Conservation (phyloP, 1,140 invertebrate species). For the Drosophila ogumai region DNA sequence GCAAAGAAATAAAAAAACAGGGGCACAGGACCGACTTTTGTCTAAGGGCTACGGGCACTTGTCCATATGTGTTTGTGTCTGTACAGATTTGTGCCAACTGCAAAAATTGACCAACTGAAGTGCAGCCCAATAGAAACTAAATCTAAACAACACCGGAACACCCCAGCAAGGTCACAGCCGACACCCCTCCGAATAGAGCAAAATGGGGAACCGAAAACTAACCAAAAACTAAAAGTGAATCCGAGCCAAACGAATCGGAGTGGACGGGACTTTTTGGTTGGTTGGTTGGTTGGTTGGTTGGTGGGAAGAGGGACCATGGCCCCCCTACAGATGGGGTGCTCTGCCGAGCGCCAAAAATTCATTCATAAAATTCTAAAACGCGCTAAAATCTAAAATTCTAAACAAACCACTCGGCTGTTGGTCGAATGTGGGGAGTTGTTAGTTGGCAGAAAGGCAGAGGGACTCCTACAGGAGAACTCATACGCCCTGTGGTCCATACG, state of each 20-base stretch:
- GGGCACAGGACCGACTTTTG: conserved; percentile 31
- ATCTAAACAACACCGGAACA: conserved; percentile 69
- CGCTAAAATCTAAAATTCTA: conserved; percentile 84
- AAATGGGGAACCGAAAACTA: conserved; percentile 76
- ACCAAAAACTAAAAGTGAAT: conserved; percentile 81
- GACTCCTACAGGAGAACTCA: conserved; percentile 24
- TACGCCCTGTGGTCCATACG: conserved; percentile 13
- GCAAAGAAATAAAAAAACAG: conserved; percentile 18
- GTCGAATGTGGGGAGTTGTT: conserved; percentile 25
- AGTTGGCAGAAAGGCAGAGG: conserved; percentile 8
- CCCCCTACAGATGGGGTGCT: conserved; percentile 5
- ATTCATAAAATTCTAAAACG: conserved; percentile 84
- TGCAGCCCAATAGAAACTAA: conserved; percentile 60
- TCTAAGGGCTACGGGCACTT: conserved; percentile 22
- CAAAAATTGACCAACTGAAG: conserved; percentile 66
- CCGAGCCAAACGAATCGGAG: conserved; percentile 38
- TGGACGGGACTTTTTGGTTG: conserved; percentile 9
- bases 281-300: neutral
- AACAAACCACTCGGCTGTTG: conserved; percentile 61
- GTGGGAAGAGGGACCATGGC: neutral
- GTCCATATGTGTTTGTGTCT: conserved; percentile 12
- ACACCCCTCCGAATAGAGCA: conserved; percentile 36
- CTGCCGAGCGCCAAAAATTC: conserved; percentile 71
- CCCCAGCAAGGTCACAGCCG: conserved; percentile 62
- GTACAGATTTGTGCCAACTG: conserved; percentile 67